Evolutionary conservation across 1,140 invertebrate genomes (phyloP), one percentile per base, ranked within the genome.

Genomic region (Ooceraea biroi): DNA sequence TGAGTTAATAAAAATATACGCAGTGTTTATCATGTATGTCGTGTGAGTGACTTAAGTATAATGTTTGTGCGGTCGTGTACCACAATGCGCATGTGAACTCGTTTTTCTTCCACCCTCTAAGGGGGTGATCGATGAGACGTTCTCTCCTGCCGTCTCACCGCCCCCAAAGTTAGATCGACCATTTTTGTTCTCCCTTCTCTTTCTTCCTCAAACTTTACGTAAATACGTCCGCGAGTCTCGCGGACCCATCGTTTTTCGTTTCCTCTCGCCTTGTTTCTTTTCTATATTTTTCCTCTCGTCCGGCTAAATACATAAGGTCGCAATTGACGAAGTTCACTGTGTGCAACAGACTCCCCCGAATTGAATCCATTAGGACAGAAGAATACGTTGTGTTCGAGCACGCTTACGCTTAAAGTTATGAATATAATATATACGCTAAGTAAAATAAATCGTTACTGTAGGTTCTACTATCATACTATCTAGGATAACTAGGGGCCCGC

Each of bases 261-360:
- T 11, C 52, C 14, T n/a, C 25, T 68, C 48, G 19, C 8, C 65
- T 19, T 41, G 30, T 52, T 48, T 50, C 36, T 8, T 12, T 48
- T 46, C 36, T 48, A 8, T 30, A 14, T 27, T 22, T 57, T n/a
- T 68, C 48, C 14, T 66, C 76, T 87, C 69, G 57, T 73, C 78
- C 85, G 63, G 63, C 44, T 86, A 90, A 90, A 86, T 86, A 86
- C 88, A 66, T 87, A 86, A 85, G 55, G 25, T 88, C 80, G 84
- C 84, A 87, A 89, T 89, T 85, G 83, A 90, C 84, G 82, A 83
- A 88, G 87, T 91, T 92, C 88, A 91, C 86, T 88, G 84, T 88
- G 61, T 74, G 87, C 87, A 89, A 89, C 83, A 82, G 90, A 92
- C 90, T 93, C 91, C 89, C 92, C 90, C 92, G 88, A 92, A 92